Evolutionary conservation across 2,797 vertebrate genomes (phyloP), one percentile per base, ranked within the genome.

Genomic region (Muraenolepis orangiensis): DNA sequence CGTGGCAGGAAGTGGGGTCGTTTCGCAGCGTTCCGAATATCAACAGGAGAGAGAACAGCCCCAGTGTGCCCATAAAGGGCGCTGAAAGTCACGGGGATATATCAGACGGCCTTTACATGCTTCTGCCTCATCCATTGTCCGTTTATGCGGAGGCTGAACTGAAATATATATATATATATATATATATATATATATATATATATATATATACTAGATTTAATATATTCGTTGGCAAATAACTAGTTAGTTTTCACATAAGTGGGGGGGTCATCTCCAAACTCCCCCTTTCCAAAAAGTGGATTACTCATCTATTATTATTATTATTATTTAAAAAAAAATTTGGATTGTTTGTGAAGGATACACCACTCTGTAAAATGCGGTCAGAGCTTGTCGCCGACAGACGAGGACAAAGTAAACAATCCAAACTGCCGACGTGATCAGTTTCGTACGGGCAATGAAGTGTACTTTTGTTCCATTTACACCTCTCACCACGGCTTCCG

Each of bases 381-480:
- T 97, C 95, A 95, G 93, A 94, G 94, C 94, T 93, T 94, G 94
- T 95, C 94, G 90, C 95, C 95, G 94, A 95, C 93, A 86, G 92
- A 23, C 51, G 28, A 95, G 94, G 94, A 95, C 95, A 96, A 96
- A 97, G 95, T 97, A 96, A 98, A 98, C 95, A 97, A 97, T 94
- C 93, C 95, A 96, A 96, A 98, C 95, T 98, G 97, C 97, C 94
- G 95, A 98, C 96, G 96, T 95, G 95, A 97, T 98, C 97, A 97
- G 96, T 98, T 99, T 99, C 96, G 95, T 96, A 93, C 95, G 96
- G 95, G 95, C 97, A 96, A 96, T 95, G 96, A 95, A 97, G 96
- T 98, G 96, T 97, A 95, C 95, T 98, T 98, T 96, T 96, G 96
- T 98, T 96, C 97, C 96, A 96, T 98, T 99, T 98, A 98, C 96